Evolutionary conservation across 2,113 vertebrate species (phyloP), one percentile per base, ranked within the genome.

Genomic region (Platichthys stellatus): DNA sequence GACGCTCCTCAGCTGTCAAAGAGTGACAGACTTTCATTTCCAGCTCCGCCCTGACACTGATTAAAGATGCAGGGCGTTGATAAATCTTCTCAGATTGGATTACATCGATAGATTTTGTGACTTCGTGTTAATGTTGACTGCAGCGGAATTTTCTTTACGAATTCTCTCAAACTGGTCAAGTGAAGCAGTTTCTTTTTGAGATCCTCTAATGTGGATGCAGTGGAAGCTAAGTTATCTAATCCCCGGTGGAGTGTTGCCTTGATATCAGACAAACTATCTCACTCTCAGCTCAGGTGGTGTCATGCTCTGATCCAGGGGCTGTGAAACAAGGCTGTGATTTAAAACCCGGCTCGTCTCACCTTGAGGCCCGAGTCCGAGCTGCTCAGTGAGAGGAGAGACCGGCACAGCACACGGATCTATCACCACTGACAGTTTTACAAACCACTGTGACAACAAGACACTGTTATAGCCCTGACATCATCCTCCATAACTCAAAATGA

Each of bases 331-430:
- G 61, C 74, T 59, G 77, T 75, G 70, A 78, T 85, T 83, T 78
- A 73, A 76, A 73, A n/a, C 56, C 21, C 21, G 24, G 23, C 11
- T 15, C 10, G n/a, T 78, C 58, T 78, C 87, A 87, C 87, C 93
- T 81, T 61, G 80, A 89, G 84, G 76, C 79, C 20, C 0, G 2
- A 10, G 23, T 51, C 12, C 59, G 35, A 43, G 66, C 21, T 10
- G 67, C 58, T 62, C 35, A 24, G 9, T 20, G 58, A 7, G 58
- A 7, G 51, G 53, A 7, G 45, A 12, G 31, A 4, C 53, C 26
- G 66, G 23, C 56, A 4, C 70, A 17, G 63, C 45, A 26, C 57
- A 12, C 40, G 58, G 38, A 23, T 80, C 68, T 21, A 76, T 87
- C 82, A 73, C 49, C 14, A 0, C 7, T 35, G 61, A 82, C 74